A percentile compares a stretch with the other conserved stretches of the same genome.
phyloP scores from a whole-genome alignment of 64 coral and sea anemone genomes.

The Montipora cactus region DNA sequence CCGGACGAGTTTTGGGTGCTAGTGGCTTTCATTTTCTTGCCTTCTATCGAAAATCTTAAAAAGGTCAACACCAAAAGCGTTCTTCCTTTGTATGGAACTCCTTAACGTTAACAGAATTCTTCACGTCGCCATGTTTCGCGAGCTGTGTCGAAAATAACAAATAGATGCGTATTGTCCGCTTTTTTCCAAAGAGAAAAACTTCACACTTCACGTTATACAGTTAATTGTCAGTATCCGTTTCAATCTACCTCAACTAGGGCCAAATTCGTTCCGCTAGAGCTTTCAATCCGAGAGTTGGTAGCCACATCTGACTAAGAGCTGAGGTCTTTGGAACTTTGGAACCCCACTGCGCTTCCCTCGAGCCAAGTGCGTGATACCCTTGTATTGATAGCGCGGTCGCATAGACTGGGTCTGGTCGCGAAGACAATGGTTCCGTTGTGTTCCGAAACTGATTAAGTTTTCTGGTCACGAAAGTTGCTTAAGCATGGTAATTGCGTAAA shows the following conservation, averaged over 20 bases:
- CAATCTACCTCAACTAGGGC: neutral
- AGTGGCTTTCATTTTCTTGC: constrained; percentile 17
- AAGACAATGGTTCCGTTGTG: constrained; percentile 34
- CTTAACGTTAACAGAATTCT: constrained; percentile 1
- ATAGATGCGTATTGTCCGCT: neutral
- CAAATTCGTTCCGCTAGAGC: neutral
- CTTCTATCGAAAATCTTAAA: neutral
- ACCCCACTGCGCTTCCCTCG: constrained; percentile 33
- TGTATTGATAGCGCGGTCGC: constrained; percentile 41
- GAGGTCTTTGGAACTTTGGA: constrained; percentile 36
- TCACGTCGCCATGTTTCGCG: constrained; percentile 44
- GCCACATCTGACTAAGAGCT: neutral
- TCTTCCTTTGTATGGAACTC: neutral
- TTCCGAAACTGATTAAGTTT: neutral
- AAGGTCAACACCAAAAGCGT: neutral
- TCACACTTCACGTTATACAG: neutral
- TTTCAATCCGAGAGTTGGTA: neutral
- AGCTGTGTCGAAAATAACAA: constrained; percentile 40
- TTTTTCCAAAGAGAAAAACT: neutral
- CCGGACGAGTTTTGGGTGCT: neutral
- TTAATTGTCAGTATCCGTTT: neutral
- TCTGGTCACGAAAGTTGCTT: neutral
- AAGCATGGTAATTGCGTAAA: neutral
- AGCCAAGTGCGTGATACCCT: constrained; percentile 46
- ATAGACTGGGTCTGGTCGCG: constrained; percentile 34